Evolutionary conservation across 2,113 vertebrate genomes (phyloP).

Genomic region (Sarotherodon lohbergeri): DNA sequence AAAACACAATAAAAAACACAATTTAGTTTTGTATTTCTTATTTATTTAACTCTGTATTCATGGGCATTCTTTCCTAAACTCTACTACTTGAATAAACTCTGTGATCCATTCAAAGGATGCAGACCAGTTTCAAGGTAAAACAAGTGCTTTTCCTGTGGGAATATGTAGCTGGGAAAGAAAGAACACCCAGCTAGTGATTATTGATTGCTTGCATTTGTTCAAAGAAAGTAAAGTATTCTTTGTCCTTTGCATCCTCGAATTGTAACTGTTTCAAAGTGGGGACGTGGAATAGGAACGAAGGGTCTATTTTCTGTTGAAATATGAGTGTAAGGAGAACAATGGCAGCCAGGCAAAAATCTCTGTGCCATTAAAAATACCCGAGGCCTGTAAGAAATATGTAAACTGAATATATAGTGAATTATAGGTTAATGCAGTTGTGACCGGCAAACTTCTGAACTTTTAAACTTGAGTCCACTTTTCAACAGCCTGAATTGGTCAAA

Average conservation of each 20-base stretch:
- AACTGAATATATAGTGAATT: not conserved
- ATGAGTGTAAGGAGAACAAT: not conserved
- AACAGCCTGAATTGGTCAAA: not conserved
- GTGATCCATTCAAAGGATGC: not conserved
- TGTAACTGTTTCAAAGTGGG: not conserved
- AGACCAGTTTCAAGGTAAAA: not conserved
- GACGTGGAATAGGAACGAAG: accelerated
- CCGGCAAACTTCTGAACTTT: not conserved
- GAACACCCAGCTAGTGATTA: not conserved
- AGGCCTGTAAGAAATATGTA: not conserved
- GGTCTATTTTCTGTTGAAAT: not conserved
- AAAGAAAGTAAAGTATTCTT: not conserved
- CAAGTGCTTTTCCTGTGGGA: not conserved
- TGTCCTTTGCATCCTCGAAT: not conserved
- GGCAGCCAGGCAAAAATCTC: not conserved
- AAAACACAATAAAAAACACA: not conserved
- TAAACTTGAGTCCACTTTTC: not conserved
- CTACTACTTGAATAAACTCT: not conserved
- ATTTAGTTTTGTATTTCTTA: too few relatives aligned
- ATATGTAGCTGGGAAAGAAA: not conserved
- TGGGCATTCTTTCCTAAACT: not conserved
- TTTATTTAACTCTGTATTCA: not conserved
- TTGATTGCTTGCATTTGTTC: not conserved
- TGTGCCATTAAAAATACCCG: not conserved
- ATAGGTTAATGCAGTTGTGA: not conserved